phyloP scores from a whole-genome alignment of 2,113 vertebrate genomes.

The Argyrosomus japonicus region DNA sequence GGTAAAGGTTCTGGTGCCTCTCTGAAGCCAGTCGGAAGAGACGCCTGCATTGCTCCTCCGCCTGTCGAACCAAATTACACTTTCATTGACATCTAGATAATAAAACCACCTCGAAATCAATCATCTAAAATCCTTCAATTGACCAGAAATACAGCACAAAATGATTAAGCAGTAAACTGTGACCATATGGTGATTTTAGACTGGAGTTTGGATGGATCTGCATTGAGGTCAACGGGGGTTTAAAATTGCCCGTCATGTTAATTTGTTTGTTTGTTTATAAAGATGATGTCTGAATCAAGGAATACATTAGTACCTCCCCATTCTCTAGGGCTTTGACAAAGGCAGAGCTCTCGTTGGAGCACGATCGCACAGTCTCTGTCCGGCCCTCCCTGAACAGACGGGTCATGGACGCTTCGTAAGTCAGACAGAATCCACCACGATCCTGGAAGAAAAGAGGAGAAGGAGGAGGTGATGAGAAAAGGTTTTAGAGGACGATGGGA shows the following conservation, averaged over 20 bases:
- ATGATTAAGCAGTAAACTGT: not conserved
- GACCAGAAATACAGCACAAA: not conserved
- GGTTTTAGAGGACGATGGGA: no score
- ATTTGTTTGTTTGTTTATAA: no score
- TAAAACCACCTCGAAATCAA: not conserved
- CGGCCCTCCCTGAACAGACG: conserved; percentile 90
- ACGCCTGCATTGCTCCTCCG: conserved; percentile 73
- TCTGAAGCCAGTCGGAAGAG: conserved; percentile 85
- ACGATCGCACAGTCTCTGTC: conserved; percentile 89
- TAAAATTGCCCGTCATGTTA: no score
- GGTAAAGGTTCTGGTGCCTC: conserved; percentile 89
- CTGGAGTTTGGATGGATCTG: not conserved
- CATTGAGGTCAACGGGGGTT: not conserved
- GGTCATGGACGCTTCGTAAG: conserved; percentile 90
- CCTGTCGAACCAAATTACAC: conserved; percentile 68
- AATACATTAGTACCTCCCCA: conserved; percentile 63
- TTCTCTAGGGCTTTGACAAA: conserved; percentile 87
- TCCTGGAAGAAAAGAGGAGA: conserved; percentile 75
- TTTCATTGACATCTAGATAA: not conserved
- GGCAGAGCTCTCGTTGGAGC: conserved; percentile 84
- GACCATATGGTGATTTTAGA: not conserved
- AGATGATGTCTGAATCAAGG: no score
- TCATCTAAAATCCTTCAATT: not conserved
- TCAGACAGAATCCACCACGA: conserved; percentile 88
- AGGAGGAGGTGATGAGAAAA: not conserved